A percentile compares a stretch with the other conserved stretches of the same genome.
These are phyloP conservation scores for Bubo bubo DNA, from an alignment of 2,113 vertebrate species.

Conservation along the genomic window DNA sequence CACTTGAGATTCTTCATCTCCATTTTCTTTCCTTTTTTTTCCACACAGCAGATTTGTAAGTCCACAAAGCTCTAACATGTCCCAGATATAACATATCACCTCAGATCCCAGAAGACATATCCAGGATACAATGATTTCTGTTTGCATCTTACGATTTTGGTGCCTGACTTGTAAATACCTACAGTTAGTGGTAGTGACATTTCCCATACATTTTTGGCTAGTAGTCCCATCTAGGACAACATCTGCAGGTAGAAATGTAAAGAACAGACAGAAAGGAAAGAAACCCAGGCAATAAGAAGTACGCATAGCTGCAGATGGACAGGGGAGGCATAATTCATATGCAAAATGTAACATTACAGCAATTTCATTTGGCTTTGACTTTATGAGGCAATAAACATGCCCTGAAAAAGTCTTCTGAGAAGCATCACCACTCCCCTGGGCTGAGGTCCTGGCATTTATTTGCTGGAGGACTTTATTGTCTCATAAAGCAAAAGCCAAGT, in stretches of 20 bases:
- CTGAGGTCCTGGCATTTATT: constrained; percentile 70
- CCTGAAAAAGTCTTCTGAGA: constrained; percentile 57
- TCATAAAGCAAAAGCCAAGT: constrained; percentile 73
- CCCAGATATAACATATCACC: background rate
- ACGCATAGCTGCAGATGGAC: background rate
- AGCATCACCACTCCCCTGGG: constrained; percentile 58
- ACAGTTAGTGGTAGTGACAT: background rate
- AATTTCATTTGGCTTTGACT: constrained; percentile 68
- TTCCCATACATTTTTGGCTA: background rate
- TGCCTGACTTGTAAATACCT: background rate
- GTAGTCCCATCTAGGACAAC: background rate
- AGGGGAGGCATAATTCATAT: constrained; percentile 60
- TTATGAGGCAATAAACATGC: constrained; percentile 65
- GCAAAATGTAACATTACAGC: constrained; percentile 67
- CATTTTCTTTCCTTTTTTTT: background rate
- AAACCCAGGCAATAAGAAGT: background rate
- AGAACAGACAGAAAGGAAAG: background rate
- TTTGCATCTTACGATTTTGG: background rate
- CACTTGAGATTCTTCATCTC: background rate
- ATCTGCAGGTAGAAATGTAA: background rate
- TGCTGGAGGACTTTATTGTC: constrained; percentile 66
- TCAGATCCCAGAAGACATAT: background rate
- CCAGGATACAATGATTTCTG: background rate
- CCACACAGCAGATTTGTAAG: background rate
- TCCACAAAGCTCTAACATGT: background rate